Evolutionary conservation across 2,797 vertebrate species (phyloP).

Genomic region (Xerus rutilus): DNA sequence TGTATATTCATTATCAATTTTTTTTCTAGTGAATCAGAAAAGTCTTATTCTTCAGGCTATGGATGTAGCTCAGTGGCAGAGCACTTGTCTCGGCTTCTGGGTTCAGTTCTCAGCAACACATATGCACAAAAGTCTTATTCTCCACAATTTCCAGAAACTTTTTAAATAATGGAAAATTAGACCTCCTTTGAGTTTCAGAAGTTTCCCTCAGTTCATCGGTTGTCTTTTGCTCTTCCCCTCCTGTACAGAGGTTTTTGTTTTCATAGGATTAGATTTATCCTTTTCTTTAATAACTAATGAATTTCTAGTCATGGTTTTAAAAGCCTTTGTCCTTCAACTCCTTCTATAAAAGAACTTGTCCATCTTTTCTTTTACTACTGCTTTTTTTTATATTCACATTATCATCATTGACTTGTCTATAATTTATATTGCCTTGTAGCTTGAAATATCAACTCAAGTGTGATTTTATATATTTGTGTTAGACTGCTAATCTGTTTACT

Average conservation of each 20-base stretch:
- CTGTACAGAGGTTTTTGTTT: background rate
- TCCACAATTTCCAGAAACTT: background rate
- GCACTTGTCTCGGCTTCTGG: too few species aligned
- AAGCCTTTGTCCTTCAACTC: background rate
- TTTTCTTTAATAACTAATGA: background rate
- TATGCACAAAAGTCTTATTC: background rate
- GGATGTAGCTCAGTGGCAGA: too few species aligned
- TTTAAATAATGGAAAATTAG: background rate
- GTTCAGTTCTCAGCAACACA: too few species aligned
- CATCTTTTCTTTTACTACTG: background rate
- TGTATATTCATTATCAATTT: background rate
- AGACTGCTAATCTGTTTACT: background rate
- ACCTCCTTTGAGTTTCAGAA: background rate
- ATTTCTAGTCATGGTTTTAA: background rate
- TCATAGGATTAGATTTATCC: background rate
- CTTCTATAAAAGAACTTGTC: background rate
- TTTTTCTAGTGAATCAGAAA: background rate
- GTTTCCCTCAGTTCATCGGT: background rate
- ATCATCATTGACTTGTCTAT: background rate
- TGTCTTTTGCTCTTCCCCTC: background rate
- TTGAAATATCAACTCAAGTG: constrained; percentile 1
- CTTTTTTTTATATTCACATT: background rate
- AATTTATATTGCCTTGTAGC: background rate
- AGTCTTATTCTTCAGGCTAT: background rate
- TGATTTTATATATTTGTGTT: background rate